Percentiles rank a stretch among this genome's conserved stretches.
Evolutionary conservation across 2,113 vertebrate genomes (phyloP).

Genomic region (Jacana jacana): DNA sequence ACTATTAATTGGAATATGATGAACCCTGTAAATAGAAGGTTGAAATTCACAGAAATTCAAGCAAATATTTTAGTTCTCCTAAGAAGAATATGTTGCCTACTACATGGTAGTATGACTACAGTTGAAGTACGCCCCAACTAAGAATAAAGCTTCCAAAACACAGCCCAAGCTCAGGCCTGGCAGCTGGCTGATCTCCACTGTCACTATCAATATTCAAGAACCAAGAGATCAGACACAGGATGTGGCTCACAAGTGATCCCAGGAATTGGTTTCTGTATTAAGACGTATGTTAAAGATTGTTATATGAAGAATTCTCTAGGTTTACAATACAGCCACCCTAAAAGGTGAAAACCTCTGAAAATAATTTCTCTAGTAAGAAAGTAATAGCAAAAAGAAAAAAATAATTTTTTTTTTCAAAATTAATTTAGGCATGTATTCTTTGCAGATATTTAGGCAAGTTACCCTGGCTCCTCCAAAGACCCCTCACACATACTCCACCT

Average conservation of each 20-base stretch:
- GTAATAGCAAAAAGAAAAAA: not conserved
- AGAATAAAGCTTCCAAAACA: not conserved
- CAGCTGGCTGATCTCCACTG: not conserved
- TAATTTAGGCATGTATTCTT: not conserved
- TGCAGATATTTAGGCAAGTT: not conserved
- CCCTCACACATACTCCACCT: not conserved
- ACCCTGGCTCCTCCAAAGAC: not conserved
- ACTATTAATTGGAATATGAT: not conserved
- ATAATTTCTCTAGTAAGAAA: not conserved
- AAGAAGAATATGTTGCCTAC: not conserved
- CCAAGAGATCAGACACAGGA: not conserved
- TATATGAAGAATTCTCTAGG: not conserved
- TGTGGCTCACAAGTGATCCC: not conserved
- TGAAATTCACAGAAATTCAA: not conserved
- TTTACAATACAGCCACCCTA: not conserved
- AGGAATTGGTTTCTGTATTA: not conserved
- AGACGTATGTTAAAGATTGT: not conserved
- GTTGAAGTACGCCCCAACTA: not conserved
- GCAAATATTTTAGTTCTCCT: not conserved
- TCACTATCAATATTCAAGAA: not conserved
- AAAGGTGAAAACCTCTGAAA: not conserved
- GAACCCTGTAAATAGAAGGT: not conserved
- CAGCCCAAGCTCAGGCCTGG: fast-evolving
- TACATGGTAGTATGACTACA: not conserved
- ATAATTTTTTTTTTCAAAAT: too few species aligned